Conservation (phyloP, 2,113 vertebrate species). For the Galemys pyrenaicus region DNA sequence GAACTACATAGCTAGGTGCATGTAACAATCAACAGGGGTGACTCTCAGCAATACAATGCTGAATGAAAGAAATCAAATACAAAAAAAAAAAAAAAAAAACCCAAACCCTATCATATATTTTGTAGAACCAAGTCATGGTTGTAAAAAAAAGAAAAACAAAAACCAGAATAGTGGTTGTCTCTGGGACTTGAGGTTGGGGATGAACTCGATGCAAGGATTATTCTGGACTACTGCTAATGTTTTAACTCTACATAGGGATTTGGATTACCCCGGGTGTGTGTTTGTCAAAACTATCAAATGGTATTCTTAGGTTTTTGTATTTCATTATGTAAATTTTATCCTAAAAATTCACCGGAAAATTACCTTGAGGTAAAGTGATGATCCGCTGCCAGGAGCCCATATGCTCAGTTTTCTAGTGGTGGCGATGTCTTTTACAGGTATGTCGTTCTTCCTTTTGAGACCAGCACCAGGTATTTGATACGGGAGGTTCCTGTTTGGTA, state of each 20-base stretch:
- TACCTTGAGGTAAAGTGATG: not conserved
- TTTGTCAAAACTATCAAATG: not conserved
- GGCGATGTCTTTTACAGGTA: not conserved
- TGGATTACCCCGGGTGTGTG: not conserved
- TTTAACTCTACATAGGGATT: not conserved
- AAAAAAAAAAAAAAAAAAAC: too few relatives aligned
- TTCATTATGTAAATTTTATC: not conserved
- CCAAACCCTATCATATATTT: not conserved
- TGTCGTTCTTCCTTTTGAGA: not conserved
- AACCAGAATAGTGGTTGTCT: not conserved
- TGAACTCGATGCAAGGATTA: not conserved
- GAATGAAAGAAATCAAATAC: not conserved
- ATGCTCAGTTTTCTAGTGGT: not conserved
- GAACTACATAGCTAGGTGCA: not conserved
- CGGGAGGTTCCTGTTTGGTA: not conserved
- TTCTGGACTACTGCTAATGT: not conserved
- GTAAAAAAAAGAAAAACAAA: not conserved
- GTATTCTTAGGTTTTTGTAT: not conserved
- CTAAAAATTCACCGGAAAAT: not conserved
- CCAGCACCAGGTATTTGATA: not conserved
- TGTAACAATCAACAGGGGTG: not conserved
- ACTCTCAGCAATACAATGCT: not conserved
- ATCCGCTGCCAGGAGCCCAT: not conserved
- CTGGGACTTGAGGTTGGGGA: not conserved
- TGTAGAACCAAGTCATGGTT: not conserved